These are phyloP conservation scores for Fissipunctia ypsillon DNA, from an alignment of 2,888 invertebrate species.

Conservation along the genomic window DNA sequence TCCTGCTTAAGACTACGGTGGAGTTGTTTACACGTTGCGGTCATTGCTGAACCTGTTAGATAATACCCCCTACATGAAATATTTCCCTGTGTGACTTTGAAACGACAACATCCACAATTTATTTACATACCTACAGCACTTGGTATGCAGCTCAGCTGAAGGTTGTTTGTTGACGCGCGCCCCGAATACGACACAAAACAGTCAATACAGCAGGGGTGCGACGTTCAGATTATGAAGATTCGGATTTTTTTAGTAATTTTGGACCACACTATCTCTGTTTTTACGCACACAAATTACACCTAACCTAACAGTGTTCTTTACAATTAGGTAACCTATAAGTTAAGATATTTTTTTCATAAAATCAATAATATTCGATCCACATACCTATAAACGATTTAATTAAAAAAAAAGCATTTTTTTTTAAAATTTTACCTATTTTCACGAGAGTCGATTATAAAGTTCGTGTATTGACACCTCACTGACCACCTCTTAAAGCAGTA, in stretches of 20 bases:
- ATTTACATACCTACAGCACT: slow-evolving; percentile 64
- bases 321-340: too few species aligned
- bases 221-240: neutral
- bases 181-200: slow-evolving; percentile 78
- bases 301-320: too few species aligned
- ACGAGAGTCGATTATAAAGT: neutral
- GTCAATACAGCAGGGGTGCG: slow-evolving; percentile 40
- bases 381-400: too few species aligned
- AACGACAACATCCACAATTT: slow-evolving; percentile 68
- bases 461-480: neutral
- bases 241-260: neutral
- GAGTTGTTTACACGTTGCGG: neutral
- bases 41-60: neutral
- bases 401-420: too few species aligned
- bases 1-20: neutral
- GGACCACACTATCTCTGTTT: neutral
- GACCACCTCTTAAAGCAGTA: too few species aligned
- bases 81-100: slow-evolving; percentile 55
- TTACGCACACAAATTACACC: neutral
- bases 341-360: too few species aligned
- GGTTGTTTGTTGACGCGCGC: slow-evolving; percentile 85
- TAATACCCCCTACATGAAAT: slow-evolving; percentile 23
- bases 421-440: neutral
- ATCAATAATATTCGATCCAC: too few species aligned
- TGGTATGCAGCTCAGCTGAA: slow-evolving; percentile 77